These are phyloP conservation scores for Hyla sarda DNA, from an alignment of 2,113 vertebrate species.

Conservation along the genomic window DNA sequence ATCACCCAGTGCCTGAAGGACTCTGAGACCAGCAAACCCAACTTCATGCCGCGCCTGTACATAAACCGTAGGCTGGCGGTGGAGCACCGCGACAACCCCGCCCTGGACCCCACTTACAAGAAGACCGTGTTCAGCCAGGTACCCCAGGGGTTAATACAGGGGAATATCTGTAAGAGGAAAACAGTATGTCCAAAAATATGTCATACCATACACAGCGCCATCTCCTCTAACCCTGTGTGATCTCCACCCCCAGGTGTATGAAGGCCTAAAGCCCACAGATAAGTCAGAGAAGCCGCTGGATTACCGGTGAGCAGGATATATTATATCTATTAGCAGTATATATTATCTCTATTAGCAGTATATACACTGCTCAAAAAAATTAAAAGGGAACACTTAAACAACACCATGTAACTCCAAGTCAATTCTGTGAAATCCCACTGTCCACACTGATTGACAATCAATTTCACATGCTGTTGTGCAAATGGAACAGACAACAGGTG, in stretches of 20 bases:
- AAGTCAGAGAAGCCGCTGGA: conserved; percentile 95
- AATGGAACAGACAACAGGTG: no score
- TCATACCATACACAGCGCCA: neutral
- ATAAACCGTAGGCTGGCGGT: conserved; percentile 96
- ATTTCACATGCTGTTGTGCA: no score
- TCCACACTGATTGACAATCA: no score
- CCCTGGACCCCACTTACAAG: conserved; percentile 87
- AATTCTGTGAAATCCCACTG: no score
- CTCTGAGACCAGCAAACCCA: conserved; percentile 94
- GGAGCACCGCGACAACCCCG: conserved; percentile 95
- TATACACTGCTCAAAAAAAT: no score
- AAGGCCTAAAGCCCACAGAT: conserved; percentile 95
- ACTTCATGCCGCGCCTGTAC: conserved; percentile 96
- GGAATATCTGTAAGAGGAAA: no score
- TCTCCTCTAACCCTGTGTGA: neutral
- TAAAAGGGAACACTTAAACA: no score
- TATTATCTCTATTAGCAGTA: no score
- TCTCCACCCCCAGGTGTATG: conserved; percentile 84
- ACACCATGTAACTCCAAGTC: no score
- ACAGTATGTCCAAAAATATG: neutral
- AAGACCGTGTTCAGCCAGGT: conserved; percentile 95
- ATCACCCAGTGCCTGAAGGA: conserved; percentile 95
- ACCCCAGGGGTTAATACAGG: neutral
- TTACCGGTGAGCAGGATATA: conserved; percentile 89
- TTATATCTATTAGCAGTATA: no score